These are phyloP conservation scores for Palaemon carinicauda DNA, from an alignment of 1,140 invertebrate genomes.

Conservation along the genomic window DNA sequence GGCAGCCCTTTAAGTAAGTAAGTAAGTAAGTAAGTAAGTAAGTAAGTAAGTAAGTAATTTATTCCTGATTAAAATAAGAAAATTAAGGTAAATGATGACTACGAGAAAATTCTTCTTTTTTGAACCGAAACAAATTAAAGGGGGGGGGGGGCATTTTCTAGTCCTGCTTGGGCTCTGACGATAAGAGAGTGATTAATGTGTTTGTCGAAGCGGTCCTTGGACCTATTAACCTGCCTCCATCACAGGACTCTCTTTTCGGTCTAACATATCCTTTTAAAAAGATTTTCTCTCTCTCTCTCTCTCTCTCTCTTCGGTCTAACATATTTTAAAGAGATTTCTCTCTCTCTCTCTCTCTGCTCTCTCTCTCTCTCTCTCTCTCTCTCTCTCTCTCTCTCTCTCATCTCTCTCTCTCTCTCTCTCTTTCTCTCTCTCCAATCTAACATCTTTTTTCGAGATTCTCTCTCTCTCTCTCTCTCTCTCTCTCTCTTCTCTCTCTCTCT, in stretches of 20 bases:
- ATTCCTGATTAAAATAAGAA: too few relatives aligned
- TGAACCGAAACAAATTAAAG: background rate
- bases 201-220: background rate
- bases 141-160: background rate
- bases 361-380: background rate
- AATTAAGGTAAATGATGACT: too few relatives aligned
- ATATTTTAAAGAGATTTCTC: too few relatives aligned
- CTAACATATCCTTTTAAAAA: background rate
- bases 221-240: background rate
- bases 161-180: background rate
- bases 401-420: background rate
- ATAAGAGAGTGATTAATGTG: background rate
- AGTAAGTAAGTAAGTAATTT: too few relatives aligned
- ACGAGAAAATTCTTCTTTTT: too few relatives aligned
- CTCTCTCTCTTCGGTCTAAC: background rate
- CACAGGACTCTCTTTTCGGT: too few relatives aligned
- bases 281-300: slow-evolving; percentile 11
- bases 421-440: background rate
- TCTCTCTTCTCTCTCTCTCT: background rate
- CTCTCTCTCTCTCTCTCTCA: background rate
- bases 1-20: too few relatives aligned
- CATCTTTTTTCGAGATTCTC: background rate
- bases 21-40: too few relatives aligned
- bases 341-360: background rate
- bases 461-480: too few relatives aligned